Base-by-base conservation (phyloP, 2,888 invertebrate species). In the Tenthredo scrophulariae region DNA sequence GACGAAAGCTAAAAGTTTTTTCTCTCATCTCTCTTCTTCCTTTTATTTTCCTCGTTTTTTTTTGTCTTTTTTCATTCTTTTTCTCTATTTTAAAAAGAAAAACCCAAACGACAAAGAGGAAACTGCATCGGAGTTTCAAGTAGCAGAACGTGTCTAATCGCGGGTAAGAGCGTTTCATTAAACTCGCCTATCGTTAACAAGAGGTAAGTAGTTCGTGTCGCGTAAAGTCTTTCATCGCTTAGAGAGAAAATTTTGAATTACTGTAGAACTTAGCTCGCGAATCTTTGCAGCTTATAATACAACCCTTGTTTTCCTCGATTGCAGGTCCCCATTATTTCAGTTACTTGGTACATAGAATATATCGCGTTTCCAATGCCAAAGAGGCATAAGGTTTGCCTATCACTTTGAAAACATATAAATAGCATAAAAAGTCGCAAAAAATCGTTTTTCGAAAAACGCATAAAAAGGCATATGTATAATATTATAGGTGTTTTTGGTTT, bases 151-250 rank as follows among this genome's bases (percentile, higher is more conserved):
- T 80, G 79, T 62, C 79, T 62, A 62, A 80, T 80, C 79, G 62
- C 79, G 40, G 58, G 62, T 37, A 62, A 62, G 62, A 80, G 79
- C 62, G 10, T 80, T 80, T 62, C 40, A 22, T 62, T 80, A 80
- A 37, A 62, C 37, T 80, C 62, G 58, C 22, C 37, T 62, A 62
- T 80, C 79, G 62, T 15, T 80, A 80, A 80, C 62, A 58, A 62
- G 62, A 26, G 37, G 37, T 40, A 62, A 80, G 79, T 80, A 80
- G 79, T 80, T 80, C 79, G 79, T 80, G 62, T 80, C 79, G 54
- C 50, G 77, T 77, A 50, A 50, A 50, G 77, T 77, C 46, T 77
- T 77, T n/a, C 15, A 15, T 77, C 77, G 77, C 77, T 77, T 33
- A 77, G 29, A 29, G 50, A n/a, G 77, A 10, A 50, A 50, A 50